phyloP scores from a whole-genome alignment of 2,797 vertebrate genomes.

The Arvicola amphibius region DNA sequence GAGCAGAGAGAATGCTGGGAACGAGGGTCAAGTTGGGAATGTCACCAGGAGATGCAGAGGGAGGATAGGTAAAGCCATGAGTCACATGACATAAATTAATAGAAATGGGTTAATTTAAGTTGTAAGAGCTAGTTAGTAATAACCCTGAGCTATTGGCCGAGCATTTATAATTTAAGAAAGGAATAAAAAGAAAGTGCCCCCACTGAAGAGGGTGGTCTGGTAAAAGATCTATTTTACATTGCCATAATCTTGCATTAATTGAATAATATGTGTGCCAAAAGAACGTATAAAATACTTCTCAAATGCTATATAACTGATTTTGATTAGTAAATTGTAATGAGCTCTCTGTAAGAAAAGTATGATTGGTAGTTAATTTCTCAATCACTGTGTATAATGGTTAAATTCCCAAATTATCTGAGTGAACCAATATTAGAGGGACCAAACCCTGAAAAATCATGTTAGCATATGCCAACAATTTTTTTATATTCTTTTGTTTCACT shows the following conservation, averaged over 20 bases:
- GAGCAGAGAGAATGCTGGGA: not conserved
- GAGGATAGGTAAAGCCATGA: not conserved
- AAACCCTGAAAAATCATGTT: not conserved
- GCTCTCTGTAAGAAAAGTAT: not conserved
- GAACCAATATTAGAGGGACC: not conserved
- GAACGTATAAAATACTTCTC: not conserved
- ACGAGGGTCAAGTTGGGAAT: not conserved
- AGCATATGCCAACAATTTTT: slow-evolving; percentile 18
- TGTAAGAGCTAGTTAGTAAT: not conserved
- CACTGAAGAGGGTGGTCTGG: not conserved
- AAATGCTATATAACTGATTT: slow-evolving; percentile 1
- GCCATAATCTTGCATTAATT: not conserved
- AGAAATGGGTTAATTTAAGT: not conserved
- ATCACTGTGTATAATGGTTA: not conserved
- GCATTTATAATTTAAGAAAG: not conserved
- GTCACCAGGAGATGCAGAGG: not conserved
- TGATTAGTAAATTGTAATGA: slow-evolving; percentile 1
- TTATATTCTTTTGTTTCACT: slow-evolving; percentile 50
- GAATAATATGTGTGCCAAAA: not conserved
- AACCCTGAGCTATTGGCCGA: not conserved
- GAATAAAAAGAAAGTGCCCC: no score
- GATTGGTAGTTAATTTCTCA: not conserved
- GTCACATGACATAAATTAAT: not conserved
- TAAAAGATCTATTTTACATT: slow-evolving; percentile 27
- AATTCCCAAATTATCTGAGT: not conserved